These are phyloP conservation scores for human (Homo sapiens) DNA, from an alignment of 2,113 vertebrate genomes.

Conservation along the genomic window GRCh38 chr2:72103001-72103500, in stretches of 20 bases:
- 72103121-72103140: background rate
- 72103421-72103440: background rate
- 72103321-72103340: background rate
- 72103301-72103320: background rate
- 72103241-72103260: accelerated
- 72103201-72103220: background rate
- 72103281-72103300: background rate
- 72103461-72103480: background rate
- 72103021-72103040: background rate
- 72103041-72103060: background rate
- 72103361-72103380: accelerated
- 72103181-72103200: background rate
- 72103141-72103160: background rate
- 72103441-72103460: background rate
- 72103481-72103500: background rate
- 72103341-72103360: accelerated
- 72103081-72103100: background rate
- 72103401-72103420: background rate
- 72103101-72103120: background rate
- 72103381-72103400: background rate
- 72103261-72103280: background rate
- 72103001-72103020: background rate
- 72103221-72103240: background rate
- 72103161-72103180: background rate
- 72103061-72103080: background rate